These are phyloP conservation scores for Muscicapa comitata DNA, from an alignment of 2,797 vertebrate genomes.

Conservation along the genomic window DNA sequence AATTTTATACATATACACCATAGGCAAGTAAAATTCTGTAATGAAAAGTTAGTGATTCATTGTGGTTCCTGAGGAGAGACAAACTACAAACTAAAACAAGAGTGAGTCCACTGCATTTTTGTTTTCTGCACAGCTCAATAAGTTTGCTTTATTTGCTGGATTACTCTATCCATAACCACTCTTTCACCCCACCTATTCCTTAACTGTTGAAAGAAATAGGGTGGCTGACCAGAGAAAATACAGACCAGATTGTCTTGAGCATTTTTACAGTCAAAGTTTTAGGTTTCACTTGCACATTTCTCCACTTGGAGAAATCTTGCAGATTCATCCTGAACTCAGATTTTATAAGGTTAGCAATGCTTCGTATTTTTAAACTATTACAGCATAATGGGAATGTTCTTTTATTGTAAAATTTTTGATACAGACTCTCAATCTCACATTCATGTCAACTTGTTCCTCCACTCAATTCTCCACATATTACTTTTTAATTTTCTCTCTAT, in stretches of 20 bases:
- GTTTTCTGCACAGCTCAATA: background rate
- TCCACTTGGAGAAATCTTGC: background rate
- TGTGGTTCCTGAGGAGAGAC: background rate
- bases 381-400: background rate
- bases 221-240: background rate
- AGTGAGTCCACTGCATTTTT: background rate
- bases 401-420: background rate
- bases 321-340: background rate
- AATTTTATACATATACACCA: background rate
- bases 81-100: background rate
- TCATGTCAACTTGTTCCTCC: background rate
- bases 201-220: background rate
- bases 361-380: background rate
- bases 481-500: background rate
- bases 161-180: background rate
- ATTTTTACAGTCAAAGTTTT: background rate
- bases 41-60: background rate
- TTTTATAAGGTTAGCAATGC: background rate
- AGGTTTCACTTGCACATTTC: background rate
- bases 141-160: background rate
- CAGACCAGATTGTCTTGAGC: background rate
- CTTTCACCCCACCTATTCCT: background rate
- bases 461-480: background rate
- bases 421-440: rapidly evolving
- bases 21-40: background rate